Evolutionary conservation across 2,113 vertebrate species (phyloP), one percentile per base, ranked within the genome.

Genomic region (Thalassoma bifasciatum): DNA sequence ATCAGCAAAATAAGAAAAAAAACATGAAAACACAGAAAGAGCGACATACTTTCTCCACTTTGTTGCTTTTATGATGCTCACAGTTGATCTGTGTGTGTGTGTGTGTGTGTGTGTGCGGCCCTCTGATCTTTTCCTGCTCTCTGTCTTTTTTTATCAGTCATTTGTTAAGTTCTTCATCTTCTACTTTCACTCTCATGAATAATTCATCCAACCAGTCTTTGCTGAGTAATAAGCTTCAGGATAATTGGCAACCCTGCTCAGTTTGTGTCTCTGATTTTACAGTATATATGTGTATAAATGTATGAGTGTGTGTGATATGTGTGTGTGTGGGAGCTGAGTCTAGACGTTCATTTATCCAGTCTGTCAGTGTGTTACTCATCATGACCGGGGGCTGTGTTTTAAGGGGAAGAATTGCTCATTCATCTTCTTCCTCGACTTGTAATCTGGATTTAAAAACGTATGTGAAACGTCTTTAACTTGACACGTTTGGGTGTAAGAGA

Each of bases 351-450:
- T 79, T 59, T 19, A 72, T 66, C 52, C 72, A 21, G 61, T 59
- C 42, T 72, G 73, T 68, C 49, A 67, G 67, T 24, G 84, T 72
- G 75, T 84, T 89, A 85, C 79, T 86, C 79, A 86, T 85, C 77
- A 79, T 51, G 61, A n/a, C 64, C 63, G 62, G 54, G 44, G 70
- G 63, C 75, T 72, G 75, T 7, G n/a, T 66, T 64, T 63, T 68
- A 72, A 79, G 26, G 56, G 57, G 56, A 64, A 57, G 17, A 21
- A 3, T 12, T 22, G 7, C 69, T 74, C 14, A 79, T 72, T 72
- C 54, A 49, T 71, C 50, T 34, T 66, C 61, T 63, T 42, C 36
- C 50, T 22, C 8, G 10, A 51, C 52, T 40, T 3, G 37, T 26
- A 30, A 26, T 21, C 62, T n/a, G 21, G 44, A 23, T n/a, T 58